Percentiles rank a stretch among this genome's conserved stretches.
Evolutionary conservation across 2,888 invertebrate genomes (phyloP).

Genomic region (Hydraecia micacea): DNA sequence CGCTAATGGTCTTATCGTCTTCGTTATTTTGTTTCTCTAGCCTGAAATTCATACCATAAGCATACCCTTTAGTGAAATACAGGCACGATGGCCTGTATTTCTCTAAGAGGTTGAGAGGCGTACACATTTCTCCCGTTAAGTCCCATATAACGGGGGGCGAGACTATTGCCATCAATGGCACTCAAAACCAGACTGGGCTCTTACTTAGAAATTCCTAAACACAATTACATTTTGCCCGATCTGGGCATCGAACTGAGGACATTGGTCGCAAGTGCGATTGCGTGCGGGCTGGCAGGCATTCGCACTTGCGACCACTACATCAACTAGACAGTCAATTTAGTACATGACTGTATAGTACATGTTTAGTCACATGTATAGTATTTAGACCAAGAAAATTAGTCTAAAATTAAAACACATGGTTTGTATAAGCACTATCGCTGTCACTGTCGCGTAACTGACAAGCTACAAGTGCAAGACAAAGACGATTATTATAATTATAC

Average conservation of each 20-base stretch:
- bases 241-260: neutral
- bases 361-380: no score
- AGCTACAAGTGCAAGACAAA: neutral
- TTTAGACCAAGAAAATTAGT: neutral
- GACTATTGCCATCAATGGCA: no score
- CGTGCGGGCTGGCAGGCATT: neutral
- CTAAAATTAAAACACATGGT: neutral
- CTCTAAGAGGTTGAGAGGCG: neutral
- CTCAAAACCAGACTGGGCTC: neutral
- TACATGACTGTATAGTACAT: no score
- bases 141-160: neutral
- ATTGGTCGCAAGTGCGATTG: neutral
- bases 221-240: neutral
- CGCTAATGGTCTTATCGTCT: slow-evolving; percentile 72
- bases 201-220: neutral
- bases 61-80: neutral
- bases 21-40: slow-evolving; percentile 82
- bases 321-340: neutral
- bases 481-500: neutral
- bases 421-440: neutral
- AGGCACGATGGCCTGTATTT: neutral
- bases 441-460: no score
- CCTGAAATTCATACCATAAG: slow-evolving; percentile 64
- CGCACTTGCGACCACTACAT: neutral
- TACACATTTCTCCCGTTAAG: neutral